Evolutionary conservation across 2,113 vertebrate genomes (phyloP), one percentile per base, ranked within the genome.

Genomic region (Cynopterus brachyotis): DNA sequence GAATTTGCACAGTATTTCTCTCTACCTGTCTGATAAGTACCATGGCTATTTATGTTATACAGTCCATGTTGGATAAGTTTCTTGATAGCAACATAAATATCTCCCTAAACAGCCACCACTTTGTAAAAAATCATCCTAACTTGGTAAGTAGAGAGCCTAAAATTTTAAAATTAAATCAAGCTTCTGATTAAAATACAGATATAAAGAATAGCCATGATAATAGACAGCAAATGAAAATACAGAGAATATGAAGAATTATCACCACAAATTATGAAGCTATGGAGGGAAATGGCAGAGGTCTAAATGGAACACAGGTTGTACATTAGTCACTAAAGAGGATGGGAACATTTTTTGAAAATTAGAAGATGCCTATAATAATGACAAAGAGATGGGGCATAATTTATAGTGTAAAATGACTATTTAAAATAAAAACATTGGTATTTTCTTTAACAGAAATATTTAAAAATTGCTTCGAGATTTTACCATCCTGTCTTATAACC

Each of bases 381-480:
- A 81, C 50, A 86, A 35, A 28, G 45, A 47, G 17, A 70, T 75
- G 24, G 16, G 24, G 2, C 37, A 20, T n/a, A 72, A 70, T 37
- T 40, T 22, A 35, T 26, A 76, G 62, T 53, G 2, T 84, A 70
- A 96, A 92, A 78, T 42, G 6, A 76, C 64, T 92, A 92, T 80
- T 93, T 72, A 86, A 93, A 82, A 95, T 75, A 60, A 45, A 91
- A 64, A 62, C 83, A 84, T 28, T 66, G 40, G 8, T 40, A 82
- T 95, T 93, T 96, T 93, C n/a, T 76, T 67, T 89, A 96, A 64
- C 28, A 32, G 13, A 7, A 73, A 26, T 85, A 81, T 73, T 64
- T 94, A 35, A 86, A 97, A 95, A 53, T 50, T 92, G 30, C 35
- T 62, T 94, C 94, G 81, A 88, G 62, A 89, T 94, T 97, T 96